Evolutionary conservation across 1,140 invertebrate species (phyloP).

Genomic region (Phymastichus coffea): DNA sequence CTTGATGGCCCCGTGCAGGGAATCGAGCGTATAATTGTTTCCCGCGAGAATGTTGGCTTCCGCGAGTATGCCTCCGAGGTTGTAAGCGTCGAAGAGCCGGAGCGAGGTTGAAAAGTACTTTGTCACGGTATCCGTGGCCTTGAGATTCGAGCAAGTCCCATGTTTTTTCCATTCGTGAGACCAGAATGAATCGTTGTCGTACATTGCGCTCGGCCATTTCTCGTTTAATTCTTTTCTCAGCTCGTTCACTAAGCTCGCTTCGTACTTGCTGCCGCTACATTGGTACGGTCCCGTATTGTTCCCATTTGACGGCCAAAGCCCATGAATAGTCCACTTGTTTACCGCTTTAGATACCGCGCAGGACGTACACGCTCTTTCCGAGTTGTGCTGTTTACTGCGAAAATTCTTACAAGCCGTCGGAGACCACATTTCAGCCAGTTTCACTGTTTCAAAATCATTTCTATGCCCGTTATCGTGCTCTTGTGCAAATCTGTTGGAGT

Average conservation of each 20-base stretch:
- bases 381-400: not conserved
- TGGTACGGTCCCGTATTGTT: not conserved
- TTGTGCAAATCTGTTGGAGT: too few species aligned
- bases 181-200: not conserved
- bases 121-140: not conserved
- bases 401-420: not conserved
- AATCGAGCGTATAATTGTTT: not conserved
- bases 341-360: not conserved
- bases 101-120: not conserved
- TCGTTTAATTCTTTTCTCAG: not conserved
- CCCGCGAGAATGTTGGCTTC: not conserved
- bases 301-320: conserved; percentile 2
- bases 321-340: conserved; percentile 3
- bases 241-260: not conserved
- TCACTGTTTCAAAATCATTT: too few species aligned
- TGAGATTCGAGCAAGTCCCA: not conserved
- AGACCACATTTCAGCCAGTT: not conserved
- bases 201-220: not conserved
- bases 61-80: not conserved
- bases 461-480: too few species aligned
- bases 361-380: not conserved
- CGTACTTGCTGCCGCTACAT: not conserved
- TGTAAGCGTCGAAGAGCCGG: not conserved
- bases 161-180: not conserved
- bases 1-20: not conserved